Evolutionary conservation across 2,888 invertebrate species (phyloP), one percentile per base, ranked within the genome.

Genomic region (Stegophylla sp.): DNA sequence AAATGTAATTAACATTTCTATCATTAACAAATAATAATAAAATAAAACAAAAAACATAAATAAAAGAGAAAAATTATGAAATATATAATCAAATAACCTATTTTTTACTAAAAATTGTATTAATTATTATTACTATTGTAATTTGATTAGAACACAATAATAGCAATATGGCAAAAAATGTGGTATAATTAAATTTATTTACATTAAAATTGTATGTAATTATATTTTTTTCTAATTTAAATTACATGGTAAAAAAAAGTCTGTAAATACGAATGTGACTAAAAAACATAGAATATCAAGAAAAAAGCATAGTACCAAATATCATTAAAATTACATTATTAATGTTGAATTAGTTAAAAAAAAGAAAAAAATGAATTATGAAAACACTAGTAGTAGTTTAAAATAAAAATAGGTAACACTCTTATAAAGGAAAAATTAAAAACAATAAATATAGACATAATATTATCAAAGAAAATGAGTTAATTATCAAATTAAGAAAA

Each of bases 391-490:
- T 75, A 66, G 41, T 66, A 66, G 34, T 75, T 64, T 13, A 53
- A 75, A 75, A 75, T 53, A 75, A 75, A 75, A 75, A 75, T 75
- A 75, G 75, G 64, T 75, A 81, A 83, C 71, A 82, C 48, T 61
- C 53, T 67, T 67, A 79, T 20, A 59, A 67, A 69, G 56, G 64
- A 79, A 48, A 83, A 69, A 43, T 74, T 66, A 74, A 79, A 43
- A 53, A 69, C 61, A 48, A 82, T 51, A 17, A 12, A 48, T 28
- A 53, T 71, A 75, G 77, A 74, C 28, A 34, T 61, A 69, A 75
- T 45, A 10, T 63, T 71, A 10, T 75, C 23, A 53, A 82, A 82
- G 1, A 64, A 69, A 41, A 61, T 64, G 71, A 72, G 28, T 63
- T 45, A 26, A 82, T n/a, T 66, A 73, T 73, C 34, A 75, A 76